Conservation (phyloP, 2,113 vertebrate genomes). For the Lipophrys pholis region DNA sequence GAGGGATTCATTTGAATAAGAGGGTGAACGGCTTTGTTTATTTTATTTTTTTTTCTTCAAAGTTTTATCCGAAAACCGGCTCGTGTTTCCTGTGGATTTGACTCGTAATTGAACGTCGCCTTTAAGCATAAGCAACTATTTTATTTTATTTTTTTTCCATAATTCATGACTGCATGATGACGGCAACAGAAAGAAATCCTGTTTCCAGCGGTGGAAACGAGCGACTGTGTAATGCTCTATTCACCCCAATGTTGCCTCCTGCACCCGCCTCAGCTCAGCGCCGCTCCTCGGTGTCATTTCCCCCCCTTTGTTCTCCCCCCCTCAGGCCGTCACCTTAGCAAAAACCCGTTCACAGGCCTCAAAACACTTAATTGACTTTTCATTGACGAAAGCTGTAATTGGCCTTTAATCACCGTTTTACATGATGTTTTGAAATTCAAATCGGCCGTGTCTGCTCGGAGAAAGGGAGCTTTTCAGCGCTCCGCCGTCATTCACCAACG, state of each 20-base stretch:
- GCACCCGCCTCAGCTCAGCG: slow-evolving; percentile 4
- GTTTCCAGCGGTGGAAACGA: slow-evolving; percentile 33
- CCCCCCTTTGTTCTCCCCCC: slow-evolving; percentile 21
- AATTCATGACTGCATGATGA: slow-evolving; percentile 70
- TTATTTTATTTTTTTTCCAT: slow-evolving; percentile 47
- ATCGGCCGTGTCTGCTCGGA: slow-evolving; percentile 67
- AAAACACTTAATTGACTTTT: slow-evolving; percentile 79
- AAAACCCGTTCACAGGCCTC: slow-evolving; percentile 41
- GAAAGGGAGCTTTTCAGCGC: slow-evolving; percentile 52
- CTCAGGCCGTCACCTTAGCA: slow-evolving; percentile 38
- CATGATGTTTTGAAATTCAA: slow-evolving; percentile 84
- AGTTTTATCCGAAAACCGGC: slow-evolving; percentile 51
- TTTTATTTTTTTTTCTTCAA: slow-evolving; percentile 49
- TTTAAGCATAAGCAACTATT: slow-evolving; percentile 69
- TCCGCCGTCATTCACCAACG: slow-evolving; percentile 47
- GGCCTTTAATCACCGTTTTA: slow-evolving; percentile 82
- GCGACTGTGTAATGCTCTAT: background rate
- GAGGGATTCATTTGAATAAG: slow-evolving; percentile 63
- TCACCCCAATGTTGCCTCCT: slow-evolving; percentile 13
- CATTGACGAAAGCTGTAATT: slow-evolving; percentile 72
- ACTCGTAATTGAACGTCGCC: slow-evolving; percentile 71
- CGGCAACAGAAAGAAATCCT: slow-evolving; percentile 40
- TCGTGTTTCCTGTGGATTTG: slow-evolving; percentile 32
- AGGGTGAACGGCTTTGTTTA: slow-evolving; percentile 47
- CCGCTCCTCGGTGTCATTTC: background rate